Evolutionary conservation across 2,797 vertebrate species (phyloP).

Genomic region (Petrocephalus schoutedeni): DNA sequence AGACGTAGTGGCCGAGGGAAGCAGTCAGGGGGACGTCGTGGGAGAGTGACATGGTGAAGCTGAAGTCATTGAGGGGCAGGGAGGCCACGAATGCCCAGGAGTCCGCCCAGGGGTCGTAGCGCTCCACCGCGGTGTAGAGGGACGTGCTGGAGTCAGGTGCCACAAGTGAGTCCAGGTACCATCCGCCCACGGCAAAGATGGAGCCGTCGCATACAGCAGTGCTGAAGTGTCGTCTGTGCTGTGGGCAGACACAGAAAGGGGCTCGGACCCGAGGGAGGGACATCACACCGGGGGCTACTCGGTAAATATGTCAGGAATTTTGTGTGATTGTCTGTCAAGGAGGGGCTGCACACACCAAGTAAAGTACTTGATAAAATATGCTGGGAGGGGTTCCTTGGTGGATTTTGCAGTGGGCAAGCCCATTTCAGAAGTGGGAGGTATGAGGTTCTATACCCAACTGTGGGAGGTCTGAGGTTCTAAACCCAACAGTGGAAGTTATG

Average conservation of each 20-base stretch:
- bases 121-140: conserved; percentile 67
- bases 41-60: conserved; percentile 67
- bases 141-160: conserved; percentile 64
- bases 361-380: no score
- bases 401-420: no score
- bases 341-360: no score
- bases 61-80: conserved; percentile 64
- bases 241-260: conserved; percentile 14
- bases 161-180: conserved; percentile 69
- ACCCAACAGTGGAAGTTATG: not conserved
- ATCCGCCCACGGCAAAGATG: conserved; percentile 71
- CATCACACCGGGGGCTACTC: not conserved
- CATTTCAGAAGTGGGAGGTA: no score
- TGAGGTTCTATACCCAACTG: not conserved
- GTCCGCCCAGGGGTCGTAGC: conserved; percentile 68
- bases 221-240: conserved; percentile 72
- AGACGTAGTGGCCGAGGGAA: conserved; percentile 52
- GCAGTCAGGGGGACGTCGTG: conserved; percentile 66
- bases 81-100: conserved; percentile 66
- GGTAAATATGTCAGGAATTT: no score
- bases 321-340: no score
- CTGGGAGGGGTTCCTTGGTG: no score
- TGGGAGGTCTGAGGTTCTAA: not conserved
- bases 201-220: conserved; percentile 59
- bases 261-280: not conserved